Percentiles rank a stretch among this genome's conserved stretches.
These are phyloP conservation scores for Drosophila silvestris DNA, from an alignment of 2,888 invertebrate species.

Conservation along the genomic window DNA sequence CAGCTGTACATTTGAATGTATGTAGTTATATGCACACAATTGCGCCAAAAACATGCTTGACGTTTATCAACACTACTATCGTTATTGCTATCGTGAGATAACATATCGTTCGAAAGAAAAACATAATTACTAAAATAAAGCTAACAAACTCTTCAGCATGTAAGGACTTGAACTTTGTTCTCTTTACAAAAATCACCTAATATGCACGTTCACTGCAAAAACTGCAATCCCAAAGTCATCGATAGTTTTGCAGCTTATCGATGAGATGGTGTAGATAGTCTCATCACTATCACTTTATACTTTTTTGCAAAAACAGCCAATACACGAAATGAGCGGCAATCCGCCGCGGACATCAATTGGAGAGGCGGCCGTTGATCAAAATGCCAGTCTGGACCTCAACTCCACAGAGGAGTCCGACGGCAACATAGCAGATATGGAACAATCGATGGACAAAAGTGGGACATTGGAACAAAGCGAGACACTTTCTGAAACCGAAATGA, in stretches of 20 bases:
- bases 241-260: background rate
- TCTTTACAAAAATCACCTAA: background rate
- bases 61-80: constrained; percentile 29
- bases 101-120: background rate
- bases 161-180: background rate
- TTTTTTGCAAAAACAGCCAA: background rate
- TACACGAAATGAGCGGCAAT: constrained; percentile 1
- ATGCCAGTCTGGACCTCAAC: constrained; percentile 46
- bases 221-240: background rate
- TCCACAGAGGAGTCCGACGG: constrained; percentile 27
- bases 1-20: background rate
- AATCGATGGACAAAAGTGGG: constrained; percentile 20
- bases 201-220: background rate
- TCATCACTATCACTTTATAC: background rate
- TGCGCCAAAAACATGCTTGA: constrained; percentile 32
- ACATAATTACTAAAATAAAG: background rate
- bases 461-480: constrained; percentile 9
- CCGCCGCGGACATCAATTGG: background rate
- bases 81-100: background rate
- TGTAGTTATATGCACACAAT: background rate
- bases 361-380: constrained; percentile 2
- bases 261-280: background rate
- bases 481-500: background rate
- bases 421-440: constrained; percentile 34
- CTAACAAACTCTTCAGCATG: too few relatives aligned